These are phyloP conservation scores for Cyclura pinguis DNA, from an alignment of 2,797 vertebrate species.

Conservation along the genomic window DNA sequence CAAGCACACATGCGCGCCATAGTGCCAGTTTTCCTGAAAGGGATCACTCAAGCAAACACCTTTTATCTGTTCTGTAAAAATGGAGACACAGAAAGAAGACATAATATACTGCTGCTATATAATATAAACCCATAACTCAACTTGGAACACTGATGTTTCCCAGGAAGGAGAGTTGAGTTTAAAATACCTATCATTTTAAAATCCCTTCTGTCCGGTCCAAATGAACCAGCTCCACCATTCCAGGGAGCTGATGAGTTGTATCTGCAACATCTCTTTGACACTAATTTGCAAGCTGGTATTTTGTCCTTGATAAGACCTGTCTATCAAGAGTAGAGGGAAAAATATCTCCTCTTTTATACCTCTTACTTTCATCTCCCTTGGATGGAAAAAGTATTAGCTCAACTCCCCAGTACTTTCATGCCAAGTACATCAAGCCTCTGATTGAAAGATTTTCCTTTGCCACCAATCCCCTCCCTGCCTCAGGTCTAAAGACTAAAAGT, in stretches of 20 bases:
- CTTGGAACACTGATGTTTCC: no score
- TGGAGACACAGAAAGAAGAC: background rate
- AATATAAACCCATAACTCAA: background rate
- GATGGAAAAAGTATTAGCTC: background rate
- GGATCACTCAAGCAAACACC: background rate
- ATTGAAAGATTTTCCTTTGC: background rate
- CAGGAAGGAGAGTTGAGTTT: background rate
- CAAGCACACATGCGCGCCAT: background rate
- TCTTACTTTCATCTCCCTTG: background rate
- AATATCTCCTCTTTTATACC: background rate
- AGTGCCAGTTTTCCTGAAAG: background rate
- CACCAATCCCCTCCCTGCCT: background rate
- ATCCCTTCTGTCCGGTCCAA: background rate
- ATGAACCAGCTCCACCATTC: background rate
- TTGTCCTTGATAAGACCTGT: background rate
- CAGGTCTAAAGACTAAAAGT: background rate
- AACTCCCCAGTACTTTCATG: background rate
- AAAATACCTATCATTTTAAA: background rate
- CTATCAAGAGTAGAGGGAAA: background rate
- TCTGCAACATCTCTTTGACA: background rate
- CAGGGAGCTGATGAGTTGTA: background rate
- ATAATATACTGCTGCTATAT: background rate
- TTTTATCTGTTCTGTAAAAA: background rate
- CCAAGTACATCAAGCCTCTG: background rate
- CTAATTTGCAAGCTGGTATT: background rate